phyloP scores from a whole-genome alignment of 2,113 vertebrate species.

The Phodopus roborovskii region DNA sequence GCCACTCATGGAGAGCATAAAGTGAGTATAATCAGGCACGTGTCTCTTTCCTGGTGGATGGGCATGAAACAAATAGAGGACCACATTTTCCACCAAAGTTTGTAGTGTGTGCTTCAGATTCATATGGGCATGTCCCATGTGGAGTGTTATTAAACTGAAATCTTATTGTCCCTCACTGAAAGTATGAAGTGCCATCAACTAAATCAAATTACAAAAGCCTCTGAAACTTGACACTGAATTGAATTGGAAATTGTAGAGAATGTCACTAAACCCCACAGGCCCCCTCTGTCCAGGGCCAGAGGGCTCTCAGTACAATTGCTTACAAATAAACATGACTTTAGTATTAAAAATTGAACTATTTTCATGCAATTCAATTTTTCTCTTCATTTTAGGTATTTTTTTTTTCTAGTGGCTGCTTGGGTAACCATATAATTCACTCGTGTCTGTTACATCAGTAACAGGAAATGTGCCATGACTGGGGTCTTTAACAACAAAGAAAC shows the following conservation, averaged over 20 bases:
- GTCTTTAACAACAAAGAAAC: slow-evolving; percentile 25
- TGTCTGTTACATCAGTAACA: background rate
- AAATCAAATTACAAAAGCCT: slow-evolving; percentile 23
- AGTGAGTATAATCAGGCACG: background rate
- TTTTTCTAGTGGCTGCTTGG: background rate
- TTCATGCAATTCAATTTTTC: slow-evolving; percentile 47
- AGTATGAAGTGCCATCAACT: slow-evolving; percentile 6
- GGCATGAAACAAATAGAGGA: background rate
- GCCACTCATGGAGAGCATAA: background rate
- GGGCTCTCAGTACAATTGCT: slow-evolving; percentile 37
- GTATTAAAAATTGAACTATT: slow-evolving; percentile 26
- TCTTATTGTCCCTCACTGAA: background rate
- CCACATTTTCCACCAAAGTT: background rate
- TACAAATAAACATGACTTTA: slow-evolving; percentile 48
- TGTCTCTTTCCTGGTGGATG: background rate
- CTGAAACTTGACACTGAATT: background rate
- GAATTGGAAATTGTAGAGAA: slow-evolving; percentile 14
- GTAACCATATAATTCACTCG: background rate
- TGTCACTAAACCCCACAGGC: background rate
- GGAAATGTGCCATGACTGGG: background rate
- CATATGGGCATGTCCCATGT: background rate
- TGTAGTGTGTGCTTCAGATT: slow-evolving; percentile 9
- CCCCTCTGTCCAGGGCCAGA: background rate
- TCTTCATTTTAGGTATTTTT: slow-evolving; percentile 34
- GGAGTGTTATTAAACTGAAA: slow-evolving; percentile 9